Evolutionary conservation across 2,797 vertebrate genomes (phyloP).

Genomic region (Adrianichthys oophorus): DNA sequence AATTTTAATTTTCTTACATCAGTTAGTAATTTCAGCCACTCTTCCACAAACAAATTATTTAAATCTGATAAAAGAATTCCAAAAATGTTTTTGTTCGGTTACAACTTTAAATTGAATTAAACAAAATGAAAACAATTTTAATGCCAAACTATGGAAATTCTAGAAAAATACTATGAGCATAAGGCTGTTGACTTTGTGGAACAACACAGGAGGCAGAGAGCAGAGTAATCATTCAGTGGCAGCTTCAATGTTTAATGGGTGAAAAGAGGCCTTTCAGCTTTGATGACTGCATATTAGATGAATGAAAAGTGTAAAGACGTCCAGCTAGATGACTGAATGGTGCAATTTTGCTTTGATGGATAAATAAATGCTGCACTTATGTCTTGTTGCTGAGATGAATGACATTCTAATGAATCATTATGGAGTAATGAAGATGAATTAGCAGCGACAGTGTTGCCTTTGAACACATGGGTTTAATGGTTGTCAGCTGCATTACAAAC

Average conservation of each 20-base stretch:
- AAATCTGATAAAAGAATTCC: no score
- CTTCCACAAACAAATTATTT: no score
- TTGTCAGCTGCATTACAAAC: conserved; percentile 14
- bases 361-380: conserved; percentile 29
- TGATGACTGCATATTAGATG: conserved; percentile 22
- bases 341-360: conserved; percentile 18
- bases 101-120: no score
- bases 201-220: background rate
- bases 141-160: background rate
- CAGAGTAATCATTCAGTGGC: conserved; percentile 10
- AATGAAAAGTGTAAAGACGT: conserved; percentile 38
- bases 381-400: conserved; percentile 33
- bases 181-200: background rate
- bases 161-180: conserved; percentile 3
- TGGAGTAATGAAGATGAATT: conserved; percentile 25
- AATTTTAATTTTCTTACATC: no score
- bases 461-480: conserved; percentile 10
- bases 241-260: conserved; percentile 18
- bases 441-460: conserved; percentile 22
- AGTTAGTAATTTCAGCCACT: no score
- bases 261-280: conserved; percentile 24
- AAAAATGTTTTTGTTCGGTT: no score
- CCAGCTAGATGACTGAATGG: conserved; percentile 22
- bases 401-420: conserved; percentile 28
- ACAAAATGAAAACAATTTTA: no score